phyloP scores from a whole-genome alignment of 2,888 invertebrate species.

The Notodonta ziczac region DNA sequence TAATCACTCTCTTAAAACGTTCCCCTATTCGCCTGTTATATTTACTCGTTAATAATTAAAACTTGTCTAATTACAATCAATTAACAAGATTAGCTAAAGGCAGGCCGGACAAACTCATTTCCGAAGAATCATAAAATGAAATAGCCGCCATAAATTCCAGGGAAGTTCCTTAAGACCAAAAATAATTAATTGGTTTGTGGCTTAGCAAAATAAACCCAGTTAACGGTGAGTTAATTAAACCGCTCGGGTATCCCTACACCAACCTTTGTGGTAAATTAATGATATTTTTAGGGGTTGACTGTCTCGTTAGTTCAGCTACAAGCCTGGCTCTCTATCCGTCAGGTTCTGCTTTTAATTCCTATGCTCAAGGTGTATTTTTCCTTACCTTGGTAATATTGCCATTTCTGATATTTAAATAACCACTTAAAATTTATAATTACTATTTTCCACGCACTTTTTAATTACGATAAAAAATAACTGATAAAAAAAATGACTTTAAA shows the following conservation, averaged over 20 bases:
- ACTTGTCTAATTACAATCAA: slow-evolving; percentile 11
- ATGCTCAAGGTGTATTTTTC: no score
- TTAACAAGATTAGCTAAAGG: slow-evolving; percentile 20
- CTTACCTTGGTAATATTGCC: no score
- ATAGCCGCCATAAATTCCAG: slow-evolving; percentile 37
- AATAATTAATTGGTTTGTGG: slow-evolving; percentile 53
- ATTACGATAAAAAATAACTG: no score
- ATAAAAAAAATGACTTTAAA: no score
- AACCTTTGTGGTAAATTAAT: slow-evolving; percentile 47
- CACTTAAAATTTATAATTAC: no score
- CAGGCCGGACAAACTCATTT: slow-evolving; percentile 27
- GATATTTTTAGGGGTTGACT: slow-evolving; percentile 41
- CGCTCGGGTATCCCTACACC: slow-evolving; percentile 34
- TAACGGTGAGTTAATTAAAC: slow-evolving; percentile 50
- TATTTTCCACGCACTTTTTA: no score
- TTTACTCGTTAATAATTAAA: slow-evolving; percentile 9
- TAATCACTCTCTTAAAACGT: background rate
- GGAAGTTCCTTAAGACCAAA: slow-evolving; percentile 42
- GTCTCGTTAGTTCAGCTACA: no score
- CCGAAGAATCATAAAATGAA: slow-evolving; percentile 38
- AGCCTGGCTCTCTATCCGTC: no score
- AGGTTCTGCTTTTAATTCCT: no score
- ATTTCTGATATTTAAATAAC: no score
- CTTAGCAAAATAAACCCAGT: slow-evolving; percentile 52
- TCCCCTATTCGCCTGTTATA: background rate